Evolutionary conservation across 1,140 invertebrate species (phyloP).

Genomic region (Drosophila sproati): DNA sequence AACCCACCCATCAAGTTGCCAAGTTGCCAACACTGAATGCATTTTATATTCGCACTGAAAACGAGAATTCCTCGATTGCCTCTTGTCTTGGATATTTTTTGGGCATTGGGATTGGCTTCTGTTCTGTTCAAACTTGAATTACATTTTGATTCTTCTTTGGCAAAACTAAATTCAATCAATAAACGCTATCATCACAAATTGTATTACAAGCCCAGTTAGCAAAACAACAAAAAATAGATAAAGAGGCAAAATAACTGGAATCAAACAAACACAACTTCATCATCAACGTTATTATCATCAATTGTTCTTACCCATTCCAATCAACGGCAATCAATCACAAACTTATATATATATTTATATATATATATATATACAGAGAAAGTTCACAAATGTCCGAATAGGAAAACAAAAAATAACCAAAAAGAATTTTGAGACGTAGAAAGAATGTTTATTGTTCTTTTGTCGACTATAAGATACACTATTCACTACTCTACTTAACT

Average conservation of each 20-base stretch:
- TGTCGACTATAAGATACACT: too few relatives aligned
- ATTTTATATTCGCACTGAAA: constrained; percentile 28
- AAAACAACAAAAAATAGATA: constrained; percentile 5
- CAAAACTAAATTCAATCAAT: constrained; percentile 15
- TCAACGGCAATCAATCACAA: constrained; percentile 17
- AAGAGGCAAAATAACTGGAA: not conserved
- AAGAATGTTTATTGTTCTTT: not conserved
- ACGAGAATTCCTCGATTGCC: constrained; percentile 2
- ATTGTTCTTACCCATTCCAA: not conserved
- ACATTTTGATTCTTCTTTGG: constrained; percentile 28
- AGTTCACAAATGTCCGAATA: not conserved
- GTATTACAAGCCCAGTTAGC: constrained; percentile 4
- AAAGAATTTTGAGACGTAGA: not conserved
- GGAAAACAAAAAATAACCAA: not conserved
- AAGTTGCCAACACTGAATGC: constrained; percentile 3
- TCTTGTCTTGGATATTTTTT: not conserved
- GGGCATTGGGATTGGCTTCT: not conserved
- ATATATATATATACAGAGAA: too few relatives aligned
- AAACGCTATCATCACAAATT: not conserved
- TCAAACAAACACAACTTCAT: not conserved
- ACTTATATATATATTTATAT: too few relatives aligned
- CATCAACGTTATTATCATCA: not conserved
- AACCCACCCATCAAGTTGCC: not conserved
- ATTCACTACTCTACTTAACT: too few relatives aligned
- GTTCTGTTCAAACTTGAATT: constrained; percentile 14